Percentiles rank a stretch among this genome's conserved stretches.
Conservation (phyloP, 2,888 invertebrate species). For the Noctua comes region DNA sequence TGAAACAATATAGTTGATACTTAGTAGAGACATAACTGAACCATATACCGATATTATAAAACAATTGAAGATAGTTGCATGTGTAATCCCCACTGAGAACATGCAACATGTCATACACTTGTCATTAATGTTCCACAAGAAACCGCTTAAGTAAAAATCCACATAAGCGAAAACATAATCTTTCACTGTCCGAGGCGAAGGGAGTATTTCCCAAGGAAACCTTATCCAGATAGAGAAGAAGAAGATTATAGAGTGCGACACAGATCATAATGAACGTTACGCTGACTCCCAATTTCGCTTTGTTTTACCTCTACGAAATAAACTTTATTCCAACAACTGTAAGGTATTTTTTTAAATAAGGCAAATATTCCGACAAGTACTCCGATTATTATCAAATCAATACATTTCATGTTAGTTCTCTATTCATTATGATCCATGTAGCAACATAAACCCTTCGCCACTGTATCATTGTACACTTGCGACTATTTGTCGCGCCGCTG, state of each 20-base stretch:
- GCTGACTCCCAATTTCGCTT: not conserved
- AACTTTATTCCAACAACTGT: not conserved
- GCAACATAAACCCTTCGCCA: conserved; percentile 30
- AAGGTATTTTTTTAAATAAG: not conserved
- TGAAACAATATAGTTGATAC: not conserved
- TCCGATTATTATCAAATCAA: not conserved
- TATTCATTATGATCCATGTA: conserved; percentile 13
- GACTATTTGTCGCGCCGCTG: conserved; percentile 68
- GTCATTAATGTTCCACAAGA: conserved; percentile 31
- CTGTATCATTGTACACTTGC: conserved; percentile 48
- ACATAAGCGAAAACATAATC: conserved; percentile 21
- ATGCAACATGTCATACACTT: conserved; percentile 15
- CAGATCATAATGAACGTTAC: conserved; percentile 11
- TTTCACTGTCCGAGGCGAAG: conserved; percentile 28
- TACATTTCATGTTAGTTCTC: not conserved
- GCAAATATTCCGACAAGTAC: not conserved
- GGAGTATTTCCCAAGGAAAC: not conserved
- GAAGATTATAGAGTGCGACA: not conserved
- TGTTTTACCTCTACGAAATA: not conserved
- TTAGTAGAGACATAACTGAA: not conserved
- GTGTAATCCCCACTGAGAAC: conserved; percentile 11
- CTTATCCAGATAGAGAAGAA: too few relatives aligned
- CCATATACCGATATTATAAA: not conserved
- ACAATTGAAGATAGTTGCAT: conserved; percentile 1
- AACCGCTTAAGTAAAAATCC: conserved; percentile 22